Evolutionary conservation across 2,797 vertebrate species (phyloP).

Genomic region (Myripristis murdjan): DNA sequence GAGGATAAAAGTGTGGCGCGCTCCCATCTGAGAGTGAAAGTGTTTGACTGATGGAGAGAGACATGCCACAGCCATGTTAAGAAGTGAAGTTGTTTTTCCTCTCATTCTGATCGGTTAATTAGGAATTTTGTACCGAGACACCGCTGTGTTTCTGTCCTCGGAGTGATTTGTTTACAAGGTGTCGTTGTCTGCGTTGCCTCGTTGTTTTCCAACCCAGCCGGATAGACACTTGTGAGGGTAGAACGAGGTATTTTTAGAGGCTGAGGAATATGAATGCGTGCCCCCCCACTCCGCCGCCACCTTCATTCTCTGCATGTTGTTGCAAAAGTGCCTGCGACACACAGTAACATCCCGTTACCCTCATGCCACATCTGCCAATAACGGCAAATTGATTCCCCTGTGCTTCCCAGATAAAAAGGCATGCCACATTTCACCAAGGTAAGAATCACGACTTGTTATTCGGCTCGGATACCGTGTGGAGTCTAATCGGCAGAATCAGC

Average conservation of each 20-base stretch:
- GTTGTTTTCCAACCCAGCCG: constrained; percentile 11
- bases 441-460: constrained; percentile 22
- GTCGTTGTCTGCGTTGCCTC: neutral
- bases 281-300: too few relatives aligned
- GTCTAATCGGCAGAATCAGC: constrained; percentile 25
- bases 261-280: constrained; percentile 11
- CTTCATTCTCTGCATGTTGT: constrained; percentile 10
- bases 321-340: constrained; percentile 18
- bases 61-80: constrained; percentile 5
- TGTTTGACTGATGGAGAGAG: constrained; percentile 25
- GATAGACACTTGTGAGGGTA: constrained; percentile 1
- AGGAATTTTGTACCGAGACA: neutral
- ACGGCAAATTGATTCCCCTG: constrained; percentile 40
- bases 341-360: constrained; percentile 20
- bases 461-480: constrained; percentile 26
- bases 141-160: constrained; percentile 14
- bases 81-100: neutral
- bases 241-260: constrained; percentile 20
- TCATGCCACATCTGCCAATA: constrained; percentile 24
- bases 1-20: constrained; percentile 2
- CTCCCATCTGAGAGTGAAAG: neutral
- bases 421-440: constrained; percentile 6
- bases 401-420: constrained; percentile 3
- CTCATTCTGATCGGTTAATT: constrained; percentile 11
- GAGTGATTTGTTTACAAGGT: constrained; percentile 21